Conservation (phyloP, 2,797 vertebrate species). For the Hydrophis major region DNA sequence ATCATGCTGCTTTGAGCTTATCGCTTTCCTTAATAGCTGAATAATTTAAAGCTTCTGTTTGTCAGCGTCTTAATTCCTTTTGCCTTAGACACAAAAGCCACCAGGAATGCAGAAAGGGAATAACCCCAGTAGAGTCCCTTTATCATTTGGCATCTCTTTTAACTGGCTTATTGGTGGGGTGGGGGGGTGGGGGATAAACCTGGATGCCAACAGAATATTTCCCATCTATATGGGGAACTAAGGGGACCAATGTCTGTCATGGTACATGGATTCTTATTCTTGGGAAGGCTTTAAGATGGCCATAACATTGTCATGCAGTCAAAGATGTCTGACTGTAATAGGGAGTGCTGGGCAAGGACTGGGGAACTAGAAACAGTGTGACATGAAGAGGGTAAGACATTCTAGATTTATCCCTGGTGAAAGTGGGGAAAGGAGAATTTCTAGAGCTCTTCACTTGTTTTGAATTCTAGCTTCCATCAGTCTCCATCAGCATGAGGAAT, state of each 20-base stretch:
- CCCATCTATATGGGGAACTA: constrained; percentile 28
- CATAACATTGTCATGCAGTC: not conserved
- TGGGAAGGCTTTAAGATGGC: not conserved
- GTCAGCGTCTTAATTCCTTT: constrained; percentile 74
- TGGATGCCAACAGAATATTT: not conserved
- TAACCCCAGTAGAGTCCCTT: constrained; percentile 26
- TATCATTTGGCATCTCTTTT: not conserved
- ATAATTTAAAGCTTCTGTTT: constrained; percentile 72
- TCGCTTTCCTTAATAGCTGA: constrained; percentile 74
- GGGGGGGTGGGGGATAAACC: not conserved
- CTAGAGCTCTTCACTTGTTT: not conserved
- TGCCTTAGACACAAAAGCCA: constrained; percentile 59
- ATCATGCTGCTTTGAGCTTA: constrained; percentile 70
- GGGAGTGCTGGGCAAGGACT: not conserved
- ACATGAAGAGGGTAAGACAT: not conserved
- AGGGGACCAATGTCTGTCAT: not conserved
- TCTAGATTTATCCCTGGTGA: not conserved
- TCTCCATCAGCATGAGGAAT: not conserved
- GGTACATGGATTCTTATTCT: not conserved
- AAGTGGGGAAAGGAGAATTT: not conserved
- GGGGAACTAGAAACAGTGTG: not conserved
- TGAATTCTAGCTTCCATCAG: not conserved
- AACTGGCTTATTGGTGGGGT: not conserved
- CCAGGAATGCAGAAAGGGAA: constrained; percentile 61
- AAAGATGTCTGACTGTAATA: not conserved